These are phyloP conservation scores for Lagria hirta DNA, from an alignment of 2,888 invertebrate genomes.

Conservation along the genomic window DNA sequence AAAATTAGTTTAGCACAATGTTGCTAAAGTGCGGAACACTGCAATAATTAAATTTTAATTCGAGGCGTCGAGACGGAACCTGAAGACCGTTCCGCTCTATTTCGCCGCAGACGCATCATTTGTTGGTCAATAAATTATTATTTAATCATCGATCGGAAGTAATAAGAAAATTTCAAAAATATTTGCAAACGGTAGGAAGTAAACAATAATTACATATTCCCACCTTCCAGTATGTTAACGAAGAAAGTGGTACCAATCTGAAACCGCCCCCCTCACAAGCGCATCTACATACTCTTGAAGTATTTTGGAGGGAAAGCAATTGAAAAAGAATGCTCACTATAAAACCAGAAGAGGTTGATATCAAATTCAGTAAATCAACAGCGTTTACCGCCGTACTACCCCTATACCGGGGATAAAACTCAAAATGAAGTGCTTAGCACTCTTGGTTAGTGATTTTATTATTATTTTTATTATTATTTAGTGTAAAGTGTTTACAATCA, in stretches of 20 bases:
- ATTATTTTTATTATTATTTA: constrained; percentile 40
- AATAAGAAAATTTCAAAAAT: no score
- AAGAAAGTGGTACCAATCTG: constrained; percentile 27
- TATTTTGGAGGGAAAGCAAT: constrained; percentile 44
- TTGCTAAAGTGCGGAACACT: no score
- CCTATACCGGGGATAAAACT: constrained; percentile 26
- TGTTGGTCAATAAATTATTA: neutral
- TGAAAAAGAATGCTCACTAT: constrained; percentile 47
- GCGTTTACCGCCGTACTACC: constrained; percentile 46
- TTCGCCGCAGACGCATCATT: constrained; percentile 14
- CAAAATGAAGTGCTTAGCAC: constrained; percentile 53
- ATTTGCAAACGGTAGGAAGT: constrained; percentile 23
- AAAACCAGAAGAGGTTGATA: constrained; percentile 43
- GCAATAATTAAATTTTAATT: no score
- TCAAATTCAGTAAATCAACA: constrained; percentile 48
- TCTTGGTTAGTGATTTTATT: constrained; percentile 52
- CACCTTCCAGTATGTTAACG: constrained; percentile 15
- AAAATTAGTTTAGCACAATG: no score
- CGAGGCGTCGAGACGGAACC: no score
- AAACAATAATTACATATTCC: constrained; percentile 19
- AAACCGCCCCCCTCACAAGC: constrained; percentile 22
- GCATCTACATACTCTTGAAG: constrained; percentile 18
- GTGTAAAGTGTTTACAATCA: constrained; percentile 21
- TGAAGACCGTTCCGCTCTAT: constrained; percentile 18
- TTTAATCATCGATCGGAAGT: constrained; percentile 19